Base-by-base conservation (phyloP, 2,888 invertebrate species). In the Lithosia quadra region DNA sequence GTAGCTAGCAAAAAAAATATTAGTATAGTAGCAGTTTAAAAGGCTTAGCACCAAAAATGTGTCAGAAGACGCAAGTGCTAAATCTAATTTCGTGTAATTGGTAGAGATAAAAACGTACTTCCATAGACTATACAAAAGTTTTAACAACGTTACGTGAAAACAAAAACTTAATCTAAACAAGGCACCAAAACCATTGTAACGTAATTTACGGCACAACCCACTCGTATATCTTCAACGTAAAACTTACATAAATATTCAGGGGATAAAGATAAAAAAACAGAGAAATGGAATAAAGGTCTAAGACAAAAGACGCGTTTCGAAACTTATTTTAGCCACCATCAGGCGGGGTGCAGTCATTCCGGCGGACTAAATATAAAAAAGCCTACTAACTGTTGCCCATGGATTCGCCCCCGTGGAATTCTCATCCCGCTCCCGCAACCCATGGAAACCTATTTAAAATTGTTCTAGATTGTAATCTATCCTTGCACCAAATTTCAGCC, bases 261-360 rank as follows among this genome's bases (percentile, higher is more conserved):
- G 67, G 53, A 63, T 60, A 58, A 34, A 58, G 33, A 33, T 58
- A 21, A 58, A 58, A 43, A 43, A 15, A 2, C 5, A 43, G 43
- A 43, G 18, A 10, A 34, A 39, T 15, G 3, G 18, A 43, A 39
- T 39, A 39, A 43, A 18, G 7, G 7, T 18, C 15, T 9, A 43
- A 18, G 18, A 15, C 5, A 39, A 39, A 15, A n/a, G 15, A 43
- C 43, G 8, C 18, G 18, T 18, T 43, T 43, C 18, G 8, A 43
- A 43, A 8, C 7, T 1, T 43, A 18, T 43, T n/a, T n/a, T n/a
- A n/a, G n/a, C n/a, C n/a, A n/a, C n/a, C n/a, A n/a, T n/a, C n/a
- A n/a, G n/a, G n/a, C n/a, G n/a, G n/a, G n/a, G n/a, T n/a, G n/a
- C n/a, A n/a, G n/a, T n/a, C n/a, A n/a, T n/a, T n/a, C n/a, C n/a